Conservation (phyloP, 2,888 invertebrate species). For the Pseudococcus jackbeardsleyi region DNA sequence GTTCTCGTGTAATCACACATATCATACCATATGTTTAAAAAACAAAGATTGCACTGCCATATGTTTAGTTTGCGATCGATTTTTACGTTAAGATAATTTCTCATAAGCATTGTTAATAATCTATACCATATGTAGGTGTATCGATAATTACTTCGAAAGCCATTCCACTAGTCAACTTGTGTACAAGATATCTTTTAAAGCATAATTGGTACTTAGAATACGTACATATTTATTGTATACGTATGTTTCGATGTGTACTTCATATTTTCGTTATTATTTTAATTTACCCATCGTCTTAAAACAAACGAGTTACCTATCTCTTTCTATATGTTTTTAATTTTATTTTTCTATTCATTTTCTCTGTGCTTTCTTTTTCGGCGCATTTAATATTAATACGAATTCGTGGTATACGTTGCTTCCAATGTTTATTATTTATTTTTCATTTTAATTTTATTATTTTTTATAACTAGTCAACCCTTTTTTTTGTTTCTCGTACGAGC, state of each 20-base stretch:
- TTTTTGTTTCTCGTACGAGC: not conserved
- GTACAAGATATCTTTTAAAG: not conserved
- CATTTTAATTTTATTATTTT: not conserved
- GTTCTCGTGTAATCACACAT: conserved; percentile 77
- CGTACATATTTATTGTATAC: not conserved
- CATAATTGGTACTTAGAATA: conserved; percentile 2
- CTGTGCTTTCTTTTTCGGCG: not conserved
- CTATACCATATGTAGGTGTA: not conserved
- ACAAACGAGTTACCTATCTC: conserved; percentile 42
- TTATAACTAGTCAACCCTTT: conserved; percentile 33
- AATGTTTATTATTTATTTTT: not conserved
- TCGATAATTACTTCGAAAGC: conserved; percentile 6
- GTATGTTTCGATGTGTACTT: not conserved
- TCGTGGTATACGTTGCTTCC: conserved; percentile 33
- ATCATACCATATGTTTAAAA: conserved; percentile 70
- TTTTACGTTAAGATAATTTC: conserved; percentile 39
- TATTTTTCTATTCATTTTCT: conserved; percentile 14
- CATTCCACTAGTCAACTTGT: conserved; percentile 21
- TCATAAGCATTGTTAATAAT: not conserved
- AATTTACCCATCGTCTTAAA: conserved; percentile 21
- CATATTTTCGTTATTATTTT: not conserved
- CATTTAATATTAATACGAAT: not conserved
- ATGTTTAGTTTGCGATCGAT: conserved; percentile 59
- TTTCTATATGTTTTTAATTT: not conserved
- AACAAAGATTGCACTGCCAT: conserved; percentile 62